Conservation (phyloP, 2,888 invertebrate genomes). For the Linyphia triangularis region DNA sequence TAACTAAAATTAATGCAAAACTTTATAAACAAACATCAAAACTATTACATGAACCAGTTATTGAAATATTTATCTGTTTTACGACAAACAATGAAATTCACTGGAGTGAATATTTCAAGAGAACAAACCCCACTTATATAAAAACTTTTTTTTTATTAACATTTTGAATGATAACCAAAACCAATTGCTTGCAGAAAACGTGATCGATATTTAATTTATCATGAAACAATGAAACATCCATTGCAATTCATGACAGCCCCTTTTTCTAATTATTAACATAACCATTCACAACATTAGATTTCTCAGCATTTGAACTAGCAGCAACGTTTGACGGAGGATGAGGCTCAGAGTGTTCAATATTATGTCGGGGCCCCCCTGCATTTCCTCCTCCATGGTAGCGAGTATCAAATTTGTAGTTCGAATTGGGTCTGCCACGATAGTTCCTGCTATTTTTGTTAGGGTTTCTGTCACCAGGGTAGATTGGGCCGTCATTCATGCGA, state of each 20-base stretch:
- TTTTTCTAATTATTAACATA: conserved; percentile 19
- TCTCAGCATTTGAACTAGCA: conserved; percentile 24
- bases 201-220: background rate
- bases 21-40: background rate
- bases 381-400: conserved; percentile 9
- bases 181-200: background rate
- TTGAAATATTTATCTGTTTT: too few relatives aligned
- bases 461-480: conserved; percentile 51
- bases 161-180: conserved; percentile 31
- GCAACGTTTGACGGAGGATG: conserved; percentile 14
- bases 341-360: conserved; percentile 12
- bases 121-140: background rate
- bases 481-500: conserved; percentile 1
- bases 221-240: conserved; percentile 32
- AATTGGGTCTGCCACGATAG: conserved; percentile 28
- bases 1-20: background rate
- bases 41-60: background rate
- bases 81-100: background rate
- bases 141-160: background rate
- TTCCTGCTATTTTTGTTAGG: conserved; percentile 40
- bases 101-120: background rate
- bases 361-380: conserved; percentile 18
- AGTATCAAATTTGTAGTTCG: conserved; percentile 10
- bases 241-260: background rate
- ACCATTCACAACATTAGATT: conserved; percentile 41